phyloP scores from a whole-genome alignment of 2,113 vertebrate genomes.

The Poeciliopsis occidentalis region DNA sequence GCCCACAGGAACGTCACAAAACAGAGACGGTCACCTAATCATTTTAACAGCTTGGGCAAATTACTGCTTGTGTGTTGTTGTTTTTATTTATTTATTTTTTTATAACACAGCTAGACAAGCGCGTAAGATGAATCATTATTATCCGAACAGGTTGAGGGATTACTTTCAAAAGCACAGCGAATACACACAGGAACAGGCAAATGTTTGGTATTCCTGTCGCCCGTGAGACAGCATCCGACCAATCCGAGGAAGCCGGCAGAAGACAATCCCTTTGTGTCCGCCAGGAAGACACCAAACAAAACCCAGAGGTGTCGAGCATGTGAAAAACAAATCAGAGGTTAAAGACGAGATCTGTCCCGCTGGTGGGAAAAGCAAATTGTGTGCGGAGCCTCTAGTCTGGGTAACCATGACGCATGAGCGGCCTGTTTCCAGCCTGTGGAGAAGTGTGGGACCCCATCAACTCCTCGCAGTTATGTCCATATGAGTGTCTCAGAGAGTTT shows the following conservation, averaged over 20 bases:
- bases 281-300: conserved; percentile 37
- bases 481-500: conserved; percentile 51
- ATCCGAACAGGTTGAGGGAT: conserved; percentile 39
- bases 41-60: conserved; percentile 53
- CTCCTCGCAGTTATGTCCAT: conserved; percentile 23
- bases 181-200: conserved; percentile 52
- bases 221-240: conserved; percentile 19
- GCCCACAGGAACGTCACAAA: conserved; percentile 61
- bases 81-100: conserved; percentile 1
- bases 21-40: conserved; percentile 57
- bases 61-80: conserved; percentile 11
- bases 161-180: conserved; percentile 20
- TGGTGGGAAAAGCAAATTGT: conserved; percentile 77
- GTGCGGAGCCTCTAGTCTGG: conserved; percentile 52
- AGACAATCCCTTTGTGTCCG: conserved; percentile 42
- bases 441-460: conserved; percentile 38
- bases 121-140: conserved; percentile 62
- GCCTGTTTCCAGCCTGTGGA: conserved; percentile 40
- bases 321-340: conserved; percentile 71
- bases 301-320: conserved; percentile 50
- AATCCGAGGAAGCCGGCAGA: conserved; percentile 30
- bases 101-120: conserved; percentile 16
- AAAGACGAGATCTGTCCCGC: conserved; percentile 52
- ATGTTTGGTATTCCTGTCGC: conserved; percentile 59
- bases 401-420: conserved; percentile 66